phyloP scores from a whole-genome alignment of 2,888 invertebrate species.

The Lutraria lutraria region DNA sequence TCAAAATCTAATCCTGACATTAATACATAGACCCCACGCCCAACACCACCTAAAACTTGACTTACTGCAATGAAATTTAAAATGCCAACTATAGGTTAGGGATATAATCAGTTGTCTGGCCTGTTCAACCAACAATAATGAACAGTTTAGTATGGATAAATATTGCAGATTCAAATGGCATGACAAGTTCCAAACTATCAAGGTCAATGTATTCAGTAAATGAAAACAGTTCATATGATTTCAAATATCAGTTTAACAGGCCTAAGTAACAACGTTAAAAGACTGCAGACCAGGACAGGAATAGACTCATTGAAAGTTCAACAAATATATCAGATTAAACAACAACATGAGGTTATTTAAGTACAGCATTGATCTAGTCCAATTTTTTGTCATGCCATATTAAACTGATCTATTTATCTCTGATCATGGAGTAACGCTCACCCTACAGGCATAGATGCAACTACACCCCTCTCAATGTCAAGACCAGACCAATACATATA shows the following conservation, averaged over 20 bases:
- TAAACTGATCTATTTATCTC: neutral
- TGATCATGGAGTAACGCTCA: constrained; percentile 81
- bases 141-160: neutral
- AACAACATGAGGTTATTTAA: no score
- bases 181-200: neutral
- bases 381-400: neutral
- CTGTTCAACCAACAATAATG: neutral
- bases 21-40: constrained; percentile 97
- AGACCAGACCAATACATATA: constrained; percentile 98
- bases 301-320: no score
- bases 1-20: constrained; percentile 99
- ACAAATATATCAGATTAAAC: no score
- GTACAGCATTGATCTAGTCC: no score
- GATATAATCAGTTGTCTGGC: neutral
- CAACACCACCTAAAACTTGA: constrained; percentile 80
- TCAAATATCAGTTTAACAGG: no score
- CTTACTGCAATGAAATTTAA: constrained; percentile 82
- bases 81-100: neutral
- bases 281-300: no score
- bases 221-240: neutral
- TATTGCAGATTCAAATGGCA: neutral
- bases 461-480: constrained; percentile 95
- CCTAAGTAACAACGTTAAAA: no score
- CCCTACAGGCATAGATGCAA: constrained; percentile 97
- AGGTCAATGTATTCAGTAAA: neutral